phyloP scores from a whole-genome alignment of 2,888 invertebrate species.

The Baccha elongata region DNA sequence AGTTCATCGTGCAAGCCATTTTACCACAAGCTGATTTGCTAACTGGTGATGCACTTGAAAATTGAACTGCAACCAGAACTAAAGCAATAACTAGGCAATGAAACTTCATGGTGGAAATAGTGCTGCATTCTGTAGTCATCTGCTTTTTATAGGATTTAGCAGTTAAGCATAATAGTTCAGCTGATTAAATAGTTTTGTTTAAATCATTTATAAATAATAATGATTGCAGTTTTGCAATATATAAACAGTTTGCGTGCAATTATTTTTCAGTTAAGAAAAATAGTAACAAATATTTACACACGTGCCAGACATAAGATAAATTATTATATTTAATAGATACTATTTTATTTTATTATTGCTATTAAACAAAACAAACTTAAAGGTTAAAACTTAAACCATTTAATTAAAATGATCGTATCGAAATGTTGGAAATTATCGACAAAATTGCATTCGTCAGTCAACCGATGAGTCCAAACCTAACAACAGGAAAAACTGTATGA shows the following conservation, averaged over 20 bases:
- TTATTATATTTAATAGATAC: too few species aligned
- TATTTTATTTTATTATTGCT: too few species aligned
- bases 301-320: too few species aligned
- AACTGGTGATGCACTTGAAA: neutral
- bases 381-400: too few species aligned
- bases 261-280: neutral
- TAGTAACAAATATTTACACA: neutral
- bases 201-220: too few species aligned
- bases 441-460: too few species aligned
- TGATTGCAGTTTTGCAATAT: too few species aligned
- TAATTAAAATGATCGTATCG: too few species aligned
- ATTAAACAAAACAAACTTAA: too few species aligned
- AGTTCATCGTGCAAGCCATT: neutral
- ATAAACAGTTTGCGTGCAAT: neutral
- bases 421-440: too few species aligned
- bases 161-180: neutral
- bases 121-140: neutral
- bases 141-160: neutral
- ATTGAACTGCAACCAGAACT: slow-evolving; percentile 8
- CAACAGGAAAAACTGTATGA: too few species aligned
- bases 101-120: slow-evolving; percentile 18
- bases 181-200: slow-evolving; percentile 1
- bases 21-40: neutral
- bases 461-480: too few species aligned
- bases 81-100: neutral